phyloP scores from a whole-genome alignment of 1,140 invertebrate species.

The Drosophila navojoa region DNA sequence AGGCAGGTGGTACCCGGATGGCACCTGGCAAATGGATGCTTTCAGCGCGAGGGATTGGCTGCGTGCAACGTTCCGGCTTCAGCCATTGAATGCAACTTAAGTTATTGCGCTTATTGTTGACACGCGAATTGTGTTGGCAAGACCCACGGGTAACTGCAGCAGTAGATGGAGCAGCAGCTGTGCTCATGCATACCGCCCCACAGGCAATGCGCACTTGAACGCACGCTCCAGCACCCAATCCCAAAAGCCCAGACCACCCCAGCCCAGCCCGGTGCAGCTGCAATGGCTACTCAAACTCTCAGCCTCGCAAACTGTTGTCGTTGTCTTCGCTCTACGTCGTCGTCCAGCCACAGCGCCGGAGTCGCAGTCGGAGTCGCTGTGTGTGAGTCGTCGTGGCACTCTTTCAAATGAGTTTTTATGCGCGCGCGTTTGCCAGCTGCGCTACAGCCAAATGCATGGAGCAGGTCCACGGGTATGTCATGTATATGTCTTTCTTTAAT shows the following conservation, averaged over 20 bases:
- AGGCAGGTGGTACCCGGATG: neutral
- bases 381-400: constrained; percentile 55
- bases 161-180: constrained; percentile 56
- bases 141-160: constrained; percentile 8
- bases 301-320: constrained; percentile 54
- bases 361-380: constrained; percentile 1
- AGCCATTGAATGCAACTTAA: constrained; percentile 72
- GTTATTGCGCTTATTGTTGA: constrained; percentile 81
- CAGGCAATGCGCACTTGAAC: constrained; percentile 71
- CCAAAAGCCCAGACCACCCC: constrained; percentile 3
- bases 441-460: constrained; percentile 26
- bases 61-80: constrained; percentile 15
- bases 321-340: constrained; percentile 61
- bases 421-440: constrained; percentile 58
- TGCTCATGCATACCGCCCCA: constrained; percentile 60
- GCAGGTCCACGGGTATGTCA: constrained; percentile 18
- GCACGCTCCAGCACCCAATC: constrained; percentile 33
- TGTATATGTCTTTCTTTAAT: neutral
- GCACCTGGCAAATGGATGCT: constrained; percentile 27
- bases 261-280: neutral
- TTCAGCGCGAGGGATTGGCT: constrained; percentile 1
- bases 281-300: constrained; percentile 9
- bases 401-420: constrained; percentile 81
- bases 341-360: constrained; percentile 45
- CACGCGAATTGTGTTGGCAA: constrained; percentile 68